Conservation (phyloP, 2,113 vertebrate species). For the Xiphias gladius region DNA sequence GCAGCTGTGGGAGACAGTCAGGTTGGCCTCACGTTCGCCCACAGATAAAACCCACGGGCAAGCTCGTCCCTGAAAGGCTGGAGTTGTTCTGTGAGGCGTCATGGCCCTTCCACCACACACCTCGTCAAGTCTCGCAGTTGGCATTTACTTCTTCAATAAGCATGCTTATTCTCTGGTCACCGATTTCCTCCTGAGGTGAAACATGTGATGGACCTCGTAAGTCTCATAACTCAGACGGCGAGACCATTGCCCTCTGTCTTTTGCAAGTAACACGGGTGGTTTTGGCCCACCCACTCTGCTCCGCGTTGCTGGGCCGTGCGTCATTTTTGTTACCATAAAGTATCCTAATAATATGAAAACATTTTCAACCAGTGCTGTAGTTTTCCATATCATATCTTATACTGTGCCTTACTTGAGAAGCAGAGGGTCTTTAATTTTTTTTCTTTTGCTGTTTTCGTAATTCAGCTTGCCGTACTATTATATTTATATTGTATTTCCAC, state of each 20-base stretch:
- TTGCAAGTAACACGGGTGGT: no score
- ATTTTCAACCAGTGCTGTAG: no score
- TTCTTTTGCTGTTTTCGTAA: no score
- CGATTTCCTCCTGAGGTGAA: constrained; percentile 20
- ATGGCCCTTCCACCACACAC: neutral
- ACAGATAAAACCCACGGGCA: neutral
- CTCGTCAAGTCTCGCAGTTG: neutral
- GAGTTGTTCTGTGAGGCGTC: constrained; percentile 22
- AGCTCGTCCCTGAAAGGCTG: constrained; percentile 17
- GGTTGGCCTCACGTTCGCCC: neutral
- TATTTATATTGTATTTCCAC: no score
- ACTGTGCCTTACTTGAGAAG: no score
- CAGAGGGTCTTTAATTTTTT: no score
- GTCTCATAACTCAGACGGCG: neutral
- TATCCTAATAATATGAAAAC: no score
- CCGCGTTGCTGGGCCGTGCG: no score
- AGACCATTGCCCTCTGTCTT: neutral
- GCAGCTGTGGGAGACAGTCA: constrained; percentile 14
- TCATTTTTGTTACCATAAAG: no score
- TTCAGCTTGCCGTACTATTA: no score
- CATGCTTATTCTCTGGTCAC: constrained; percentile 30
- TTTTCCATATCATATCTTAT: no score
- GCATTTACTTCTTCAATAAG: constrained; percentile 31
- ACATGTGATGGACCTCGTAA: constrained; percentile 38
- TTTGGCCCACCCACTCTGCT: no score